Base-by-base conservation (phyloP, 2,797 vertebrate species). In the Chromis chromis region DNA sequence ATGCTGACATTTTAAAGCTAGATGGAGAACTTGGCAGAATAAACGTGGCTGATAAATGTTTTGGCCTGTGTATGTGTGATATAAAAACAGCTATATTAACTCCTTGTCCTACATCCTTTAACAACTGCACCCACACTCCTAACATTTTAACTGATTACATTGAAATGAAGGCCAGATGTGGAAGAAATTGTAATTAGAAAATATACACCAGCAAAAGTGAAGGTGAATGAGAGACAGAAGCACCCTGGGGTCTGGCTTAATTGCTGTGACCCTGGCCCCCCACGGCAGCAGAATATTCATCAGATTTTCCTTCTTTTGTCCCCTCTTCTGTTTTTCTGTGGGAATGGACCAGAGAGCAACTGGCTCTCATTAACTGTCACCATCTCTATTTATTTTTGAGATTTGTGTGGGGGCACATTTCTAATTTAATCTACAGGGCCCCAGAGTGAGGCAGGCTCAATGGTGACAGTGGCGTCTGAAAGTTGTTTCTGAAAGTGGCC, bases 291-390 rank as follows among this genome's bases (percentile, higher is more conserved):
- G 24, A 68, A 64, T 76, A 68, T 67, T 80, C 75, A 65, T 74
- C 70, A 77, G 58, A 44, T 60, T 64, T 60, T 70, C 57, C 67
- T 87, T 73, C 40, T 61, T 79, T 83, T 76, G 65, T 82, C 71
- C 31, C 68, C 53, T 70, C 52, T 49, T 54, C 52, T 60, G 60
- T 70, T 67, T 71, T 71, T 74, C 84, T 87, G 81, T 75, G 83
- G 76, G 76, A 85, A 84, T 42, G 46, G 14, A 71, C 52, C n/a
- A 49, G 48, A 82, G 75, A 75, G 85, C 84, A 89, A 91, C 83
- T 91, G 90, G 78, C 81, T 89, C 80, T 76, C 76, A 83, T 91
- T 91, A 92, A 64, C 67, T 60, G 62, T 80, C 84, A 50, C 71
- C 50, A 79, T 86, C 66, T 64, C 68, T 73, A 72, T 80, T 89